Evolutionary conservation across 1,140 invertebrate species (phyloP), one percentile per base, ranked within the genome.

Genomic region (Macrobrachium nipponense): DNA sequence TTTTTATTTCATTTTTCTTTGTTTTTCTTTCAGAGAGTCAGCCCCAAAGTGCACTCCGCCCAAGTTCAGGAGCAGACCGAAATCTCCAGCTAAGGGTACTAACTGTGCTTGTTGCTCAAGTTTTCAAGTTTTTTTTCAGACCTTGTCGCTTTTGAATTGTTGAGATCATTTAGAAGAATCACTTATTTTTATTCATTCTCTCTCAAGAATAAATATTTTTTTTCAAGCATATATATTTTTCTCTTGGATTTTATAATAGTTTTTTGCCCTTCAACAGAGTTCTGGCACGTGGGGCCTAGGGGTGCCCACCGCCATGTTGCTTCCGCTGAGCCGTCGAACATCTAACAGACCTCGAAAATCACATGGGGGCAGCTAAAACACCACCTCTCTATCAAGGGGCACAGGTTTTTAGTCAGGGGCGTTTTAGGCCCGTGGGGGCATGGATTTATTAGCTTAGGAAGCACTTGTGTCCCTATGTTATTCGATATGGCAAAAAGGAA

Each of bases 291-390:
- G 81, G 81, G n/a, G n/a, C 81, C 81, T 17, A 73, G 81, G 11
- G 44, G 61, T 20, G 17, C 12, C 36, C 12, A 27, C 36, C 72
- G 72, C 51, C 59, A 60, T 61, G 70, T 27, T 76, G 60, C 27
- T 58, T 15, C 78, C 61, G 5, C 78, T 27, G 23, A 60, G 18
- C 11, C 27, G n/a, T 2, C 18, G 36, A 12, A n/a, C 59, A 20
- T 27, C 60, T 7, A 70, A 83, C 81, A 58, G 81, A 83, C 81
- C 81, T 44, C 59, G 81, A 20, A 83, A n/a, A n/a, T 83, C 59
- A 83, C 81, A 5, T 83, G 81, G 81, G 81, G n/a, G n/a, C 81
- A 73, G 75, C 81, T 76, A 18, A n/a, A n/a, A n/a, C 72, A 27
- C 72, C 81, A 17, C 70, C 81, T 83, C 81, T 70, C 43, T 64